A percentile compares a stretch with the other conserved stretches of the same genome.
Evolutionary conservation across 1,140 invertebrate genomes (phyloP).

Genomic region (Maconellicoccus hirsutus): DNA sequence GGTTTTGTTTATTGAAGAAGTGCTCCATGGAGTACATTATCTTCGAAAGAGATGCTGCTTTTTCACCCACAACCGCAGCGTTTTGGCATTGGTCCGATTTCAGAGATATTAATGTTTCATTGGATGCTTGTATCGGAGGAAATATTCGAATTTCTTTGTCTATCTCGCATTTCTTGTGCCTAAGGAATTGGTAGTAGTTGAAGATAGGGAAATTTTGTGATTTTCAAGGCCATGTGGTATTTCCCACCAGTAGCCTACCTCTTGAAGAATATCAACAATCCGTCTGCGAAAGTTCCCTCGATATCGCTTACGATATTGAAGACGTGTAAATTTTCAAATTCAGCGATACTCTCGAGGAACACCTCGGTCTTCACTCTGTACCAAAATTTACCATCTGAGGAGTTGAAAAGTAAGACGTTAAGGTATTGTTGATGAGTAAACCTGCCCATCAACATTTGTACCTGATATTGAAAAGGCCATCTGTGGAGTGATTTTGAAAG

Average conservation of each 20-base stretch:
- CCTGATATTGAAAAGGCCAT: neutral
- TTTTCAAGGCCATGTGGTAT: too few species aligned
- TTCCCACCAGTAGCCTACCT: too few species aligned
- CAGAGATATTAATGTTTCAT: slow-evolving; percentile 12
- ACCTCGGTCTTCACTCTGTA: neutral
- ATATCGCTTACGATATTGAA: neutral
- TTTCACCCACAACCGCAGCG: slow-evolving; percentile 18
- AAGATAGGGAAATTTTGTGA: too few species aligned
- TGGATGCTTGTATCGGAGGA: neutral
- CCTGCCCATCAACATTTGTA: neutral
- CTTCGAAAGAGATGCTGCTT: slow-evolving; percentile 23
- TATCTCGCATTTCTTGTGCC: neutral
- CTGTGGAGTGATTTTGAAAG: neutral
- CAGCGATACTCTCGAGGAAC: neutral
- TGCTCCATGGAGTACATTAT: neutral
- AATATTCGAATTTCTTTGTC: neutral
- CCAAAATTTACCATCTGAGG: neutral
- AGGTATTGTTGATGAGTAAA: too few species aligned
- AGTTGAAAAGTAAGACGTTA: neutral
- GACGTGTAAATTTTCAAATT: neutral
- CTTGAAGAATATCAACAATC: neutral
- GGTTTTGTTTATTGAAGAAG: neutral
- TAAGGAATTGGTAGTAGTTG: too few species aligned
- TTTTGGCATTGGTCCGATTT: neutral
- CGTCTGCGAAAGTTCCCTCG: neutral